These are phyloP conservation scores for Dolichotis patagonum DNA, from an alignment of 2,113 vertebrate genomes.

Conservation along the genomic window DNA sequence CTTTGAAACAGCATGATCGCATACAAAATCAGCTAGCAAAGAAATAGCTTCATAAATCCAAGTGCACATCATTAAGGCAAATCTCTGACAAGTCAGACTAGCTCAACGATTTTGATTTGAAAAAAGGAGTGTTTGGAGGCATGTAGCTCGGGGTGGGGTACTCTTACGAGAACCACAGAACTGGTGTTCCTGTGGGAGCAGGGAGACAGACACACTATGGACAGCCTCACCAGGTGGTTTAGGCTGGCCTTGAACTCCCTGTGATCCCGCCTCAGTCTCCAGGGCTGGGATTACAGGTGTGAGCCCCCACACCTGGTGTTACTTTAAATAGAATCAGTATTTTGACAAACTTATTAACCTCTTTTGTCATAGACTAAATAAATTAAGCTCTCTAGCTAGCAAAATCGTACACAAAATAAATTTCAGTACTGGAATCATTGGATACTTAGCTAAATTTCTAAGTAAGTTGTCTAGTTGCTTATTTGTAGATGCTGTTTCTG, in stretches of 20 bases:
- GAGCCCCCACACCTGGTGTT: background rate
- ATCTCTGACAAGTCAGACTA: background rate
- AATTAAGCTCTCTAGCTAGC: background rate
- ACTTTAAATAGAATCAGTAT: background rate
- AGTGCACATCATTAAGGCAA: background rate
- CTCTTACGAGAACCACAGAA: background rate
- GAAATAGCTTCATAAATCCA: slow-evolving; percentile 16
- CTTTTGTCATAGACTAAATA: background rate
- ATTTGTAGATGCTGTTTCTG: background rate
- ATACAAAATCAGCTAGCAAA: background rate
- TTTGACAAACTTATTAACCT: background rate
- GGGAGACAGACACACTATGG: background rate
- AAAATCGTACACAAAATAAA: background rate
- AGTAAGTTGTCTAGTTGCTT: background rate
- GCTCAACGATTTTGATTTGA: background rate
- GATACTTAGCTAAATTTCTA: background rate
- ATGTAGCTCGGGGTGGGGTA: background rate
- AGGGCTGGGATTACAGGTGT: background rate
- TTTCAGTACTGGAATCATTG: background rate
- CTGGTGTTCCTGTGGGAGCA: background rate
- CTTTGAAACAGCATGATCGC: background rate
- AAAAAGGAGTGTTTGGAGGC: background rate
- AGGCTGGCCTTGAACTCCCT: background rate
- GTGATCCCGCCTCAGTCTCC: background rate
- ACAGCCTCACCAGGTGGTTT: background rate